Evolutionary conservation across 1,140 invertebrate species (phyloP), one percentile per base, ranked within the genome.

Genomic region (Sesamia nonagrioides): DNA sequence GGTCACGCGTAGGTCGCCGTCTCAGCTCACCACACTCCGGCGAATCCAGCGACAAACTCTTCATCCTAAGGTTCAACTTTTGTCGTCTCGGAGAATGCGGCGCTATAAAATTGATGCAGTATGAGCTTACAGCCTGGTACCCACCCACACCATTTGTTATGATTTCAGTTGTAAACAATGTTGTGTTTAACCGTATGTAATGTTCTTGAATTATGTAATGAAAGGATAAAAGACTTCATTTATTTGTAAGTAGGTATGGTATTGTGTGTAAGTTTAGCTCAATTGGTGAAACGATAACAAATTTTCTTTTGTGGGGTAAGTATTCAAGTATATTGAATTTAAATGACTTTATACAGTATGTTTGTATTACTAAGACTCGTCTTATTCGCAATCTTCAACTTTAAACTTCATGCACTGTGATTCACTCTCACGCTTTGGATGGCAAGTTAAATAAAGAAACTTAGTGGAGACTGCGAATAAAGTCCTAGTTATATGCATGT

Each of bases 11-110:
- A 8, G 97, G 96, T 15, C 97, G 96, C 86, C 98, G 96, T 84
- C 98, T 94, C 94, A 97, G 97, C 94, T 98, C 98, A 18, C 98
- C 97, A 75, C 98, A 98, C 95, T 99, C 98, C 21, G 98, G 98
- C 11, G 98, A 99, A 93, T 99, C 99, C 96, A 99, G 94, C 52
- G 98, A 99, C 85, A 99, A 97, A 92, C 98, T 99, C 96, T 99
- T 99, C 98, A 99, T 99, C 87, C 99, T 97, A 93, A 99, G 96
- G 95, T 99, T 99, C 95, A 99, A 96, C 95, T 99, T 98, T 96
- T 99, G 98, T 77, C 98, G 97, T 91, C 98, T 97, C 84, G 98
- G 98, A 94, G 98, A 99, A 95, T 99, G 98, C 78, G 98, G 98
- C 85, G 98, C 98, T 99, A 97, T 90, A 95, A 95, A 89, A 93